Evolutionary conservation across 2,797 vertebrate species (phyloP).

Genomic region (Vultur gryphus): DNA sequence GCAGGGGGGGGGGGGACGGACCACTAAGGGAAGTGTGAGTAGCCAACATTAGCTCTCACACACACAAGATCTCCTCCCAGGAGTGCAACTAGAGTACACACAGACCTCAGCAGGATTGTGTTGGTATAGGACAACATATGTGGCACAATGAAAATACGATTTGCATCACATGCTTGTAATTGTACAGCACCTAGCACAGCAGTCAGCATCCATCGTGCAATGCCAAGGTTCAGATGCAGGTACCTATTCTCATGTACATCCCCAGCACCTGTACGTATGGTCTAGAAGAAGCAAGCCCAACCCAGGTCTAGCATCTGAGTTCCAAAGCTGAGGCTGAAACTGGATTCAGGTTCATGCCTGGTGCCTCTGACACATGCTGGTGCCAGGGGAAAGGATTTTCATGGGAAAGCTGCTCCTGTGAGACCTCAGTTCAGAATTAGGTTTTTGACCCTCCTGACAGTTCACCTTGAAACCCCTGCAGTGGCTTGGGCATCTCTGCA

Average conservation of each 20-base stretch:
- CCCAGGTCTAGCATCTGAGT: not conserved
- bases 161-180: not conserved
- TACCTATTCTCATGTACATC: not conserved
- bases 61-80: not conserved
- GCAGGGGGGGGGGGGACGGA: fast-evolving
- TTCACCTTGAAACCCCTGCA: not conserved
- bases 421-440: not conserved
- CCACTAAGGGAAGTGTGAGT: not conserved
- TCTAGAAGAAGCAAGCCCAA: not conserved
- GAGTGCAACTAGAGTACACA: not conserved
- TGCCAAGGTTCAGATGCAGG: not conserved
- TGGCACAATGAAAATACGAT: not conserved
- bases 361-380: too few relatives aligned
- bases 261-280: not conserved
- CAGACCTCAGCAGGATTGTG: not conserved
- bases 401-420: not conserved
- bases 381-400: not conserved
- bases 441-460: not conserved
- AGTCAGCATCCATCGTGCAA: not conserved
- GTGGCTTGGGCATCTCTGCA: too few relatives aligned
- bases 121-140: not conserved
- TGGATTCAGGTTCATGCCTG: not conserved
- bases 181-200: not conserved
- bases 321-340: not conserved
- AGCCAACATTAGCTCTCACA: not conserved